phyloP scores from a whole-genome alignment of 2,888 invertebrate species.

The Ctenicera cuprea region DNA sequence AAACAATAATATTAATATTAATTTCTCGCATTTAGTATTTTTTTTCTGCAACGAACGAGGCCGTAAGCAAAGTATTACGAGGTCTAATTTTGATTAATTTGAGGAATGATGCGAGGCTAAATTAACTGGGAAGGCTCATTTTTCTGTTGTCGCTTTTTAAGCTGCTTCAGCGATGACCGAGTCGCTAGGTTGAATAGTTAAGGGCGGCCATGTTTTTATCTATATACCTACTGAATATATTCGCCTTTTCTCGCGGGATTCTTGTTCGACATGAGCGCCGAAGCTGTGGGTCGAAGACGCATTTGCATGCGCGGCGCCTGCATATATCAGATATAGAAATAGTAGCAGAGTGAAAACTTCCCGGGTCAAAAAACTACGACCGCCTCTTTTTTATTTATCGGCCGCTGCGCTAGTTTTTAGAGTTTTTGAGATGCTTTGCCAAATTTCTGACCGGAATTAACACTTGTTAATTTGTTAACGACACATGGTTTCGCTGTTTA shows the following conservation, averaged over 20 bases:
- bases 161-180: too few species aligned
- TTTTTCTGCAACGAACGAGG: constrained; percentile 7
- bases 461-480: constrained; percentile 52
- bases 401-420: constrained; percentile 48
- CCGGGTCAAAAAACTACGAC: constrained; percentile 54
- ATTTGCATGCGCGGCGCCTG: constrained; percentile 55
- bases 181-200: too few species aligned
- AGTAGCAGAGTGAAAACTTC: constrained; percentile 54
- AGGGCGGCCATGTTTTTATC: neutral
- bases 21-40: neutral
- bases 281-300: constrained; percentile 49
- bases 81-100: constrained; percentile 12
- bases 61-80: neutral
- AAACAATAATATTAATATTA: constrained; percentile 37
- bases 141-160: neutral
- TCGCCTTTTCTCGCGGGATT: neutral
- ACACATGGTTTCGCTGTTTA: constrained; percentile 39
- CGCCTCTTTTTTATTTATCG: constrained; percentile 45
- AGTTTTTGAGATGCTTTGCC: constrained; percentile 48
- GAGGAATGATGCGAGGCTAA: neutral
- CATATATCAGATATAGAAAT: constrained; percentile 54
- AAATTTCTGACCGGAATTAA: constrained; percentile 53
- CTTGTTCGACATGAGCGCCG: neutral
- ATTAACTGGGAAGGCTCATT: neutral
- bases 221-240: neutral